Evolutionary conservation across 2,888 invertebrate genomes (phyloP).

Genomic region (Anthoptus insignis): DNA sequence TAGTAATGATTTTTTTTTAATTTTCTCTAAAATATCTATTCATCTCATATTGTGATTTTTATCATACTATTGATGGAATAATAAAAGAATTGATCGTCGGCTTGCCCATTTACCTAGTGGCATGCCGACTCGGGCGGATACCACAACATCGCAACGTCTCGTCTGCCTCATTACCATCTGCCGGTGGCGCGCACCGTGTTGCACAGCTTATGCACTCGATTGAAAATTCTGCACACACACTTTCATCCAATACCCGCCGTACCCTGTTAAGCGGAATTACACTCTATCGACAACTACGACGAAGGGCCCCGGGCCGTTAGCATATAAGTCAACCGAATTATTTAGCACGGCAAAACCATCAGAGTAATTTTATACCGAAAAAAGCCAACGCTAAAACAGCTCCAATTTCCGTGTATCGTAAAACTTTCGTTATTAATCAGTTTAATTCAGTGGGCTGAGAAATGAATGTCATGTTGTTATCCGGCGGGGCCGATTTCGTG

Average conservation of each 20-base stretch:
- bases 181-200: slow-evolving; percentile 59
- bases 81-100: slow-evolving; percentile 41
- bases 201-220: slow-evolving; percentile 63
- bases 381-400: background rate
- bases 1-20: too few species aligned
- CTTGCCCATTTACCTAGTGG: slow-evolving; percentile 55
- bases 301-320: background rate
- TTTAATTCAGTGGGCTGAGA: slow-evolving; percentile 35
- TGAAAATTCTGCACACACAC: slow-evolving; percentile 74
- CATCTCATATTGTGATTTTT: too few species aligned
- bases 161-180: slow-evolving; percentile 76
- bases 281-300: background rate
- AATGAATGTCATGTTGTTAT: slow-evolving; percentile 80
- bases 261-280: slow-evolving; percentile 61
- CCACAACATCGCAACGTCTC: slow-evolving; percentile 55
- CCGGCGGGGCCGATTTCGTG: slow-evolving; percentile 72
- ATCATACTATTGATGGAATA: too few species aligned
- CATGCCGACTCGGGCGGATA: slow-evolving; percentile 52
- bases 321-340: background rate
- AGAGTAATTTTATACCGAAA: background rate
- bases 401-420: background rate
- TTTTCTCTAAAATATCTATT: too few species aligned
- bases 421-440: slow-evolving; percentile 23
- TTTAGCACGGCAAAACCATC: slow-evolving; percentile 2
- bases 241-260: slow-evolving; percentile 59